phyloP scores from a whole-genome alignment of 2,113 vertebrate species.

The Poeciliopsis prolifica region DNA sequence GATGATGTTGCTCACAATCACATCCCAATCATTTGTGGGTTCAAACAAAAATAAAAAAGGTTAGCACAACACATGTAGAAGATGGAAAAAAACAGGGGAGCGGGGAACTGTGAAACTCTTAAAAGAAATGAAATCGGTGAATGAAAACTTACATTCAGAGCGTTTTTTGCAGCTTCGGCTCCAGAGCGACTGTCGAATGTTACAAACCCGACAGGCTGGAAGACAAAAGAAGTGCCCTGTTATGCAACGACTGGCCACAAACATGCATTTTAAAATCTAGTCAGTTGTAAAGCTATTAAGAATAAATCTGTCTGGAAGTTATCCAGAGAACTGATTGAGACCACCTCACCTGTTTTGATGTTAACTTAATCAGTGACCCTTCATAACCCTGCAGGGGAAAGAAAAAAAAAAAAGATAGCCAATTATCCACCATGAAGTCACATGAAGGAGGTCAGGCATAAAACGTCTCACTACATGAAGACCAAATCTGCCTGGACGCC shows the following conservation, averaged over 20 bases:
- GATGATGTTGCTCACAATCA: background rate
- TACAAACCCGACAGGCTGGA: slow-evolving; percentile 98
- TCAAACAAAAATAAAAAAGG: slow-evolving; percentile 31
- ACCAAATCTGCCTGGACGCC: slow-evolving; percentile 25
- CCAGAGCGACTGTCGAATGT: slow-evolving; percentile 96
- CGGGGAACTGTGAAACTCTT: slow-evolving; percentile 6
- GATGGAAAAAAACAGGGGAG: background rate
- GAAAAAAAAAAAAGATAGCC: slow-evolving; percentile 64
- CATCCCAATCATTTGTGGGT: slow-evolving; percentile 39
- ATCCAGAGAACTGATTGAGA: slow-evolving; percentile 29
- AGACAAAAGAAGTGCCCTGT: slow-evolving; percentile 49
- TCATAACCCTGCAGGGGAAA: slow-evolving; percentile 89
- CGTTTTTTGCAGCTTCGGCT: slow-evolving; percentile 97
- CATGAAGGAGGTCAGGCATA: slow-evolving; percentile 69
- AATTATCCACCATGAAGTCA: slow-evolving; percentile 74
- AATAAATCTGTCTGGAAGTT: background rate
- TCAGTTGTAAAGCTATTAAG: background rate
- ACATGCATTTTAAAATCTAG: background rate
- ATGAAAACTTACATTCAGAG: slow-evolving; percentile 85
- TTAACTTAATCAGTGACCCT: slow-evolving; percentile 99
- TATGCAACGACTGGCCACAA: background rate
- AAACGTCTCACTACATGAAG: slow-evolving; percentile 52
- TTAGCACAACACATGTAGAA: slow-evolving; percentile 41
- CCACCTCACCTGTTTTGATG: slow-evolving; percentile 94
- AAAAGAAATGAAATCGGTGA: background rate